Evolutionary conservation across 2,888 invertebrate species (phyloP), one percentile per base, ranked within the genome.

Genomic region (Alitta virens): DNA sequence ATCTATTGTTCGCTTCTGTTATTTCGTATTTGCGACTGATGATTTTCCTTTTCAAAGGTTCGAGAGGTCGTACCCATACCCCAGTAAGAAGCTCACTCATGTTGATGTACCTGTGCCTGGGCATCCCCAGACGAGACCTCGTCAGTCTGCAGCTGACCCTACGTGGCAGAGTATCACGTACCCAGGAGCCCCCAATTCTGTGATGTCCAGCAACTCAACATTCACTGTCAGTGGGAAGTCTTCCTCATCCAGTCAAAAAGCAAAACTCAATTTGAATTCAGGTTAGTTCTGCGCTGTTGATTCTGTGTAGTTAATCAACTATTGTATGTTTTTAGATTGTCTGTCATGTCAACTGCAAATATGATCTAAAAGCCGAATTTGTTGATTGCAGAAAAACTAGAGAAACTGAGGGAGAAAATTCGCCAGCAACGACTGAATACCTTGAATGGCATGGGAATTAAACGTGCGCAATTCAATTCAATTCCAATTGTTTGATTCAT

Each of bases 351-450:
- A 14, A n/a, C 18, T 14, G 50, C 7, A 50, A 50, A 21, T 16
- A 16, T 50, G 21, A 9, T 52, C 16, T 26, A 7, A 25, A 52
- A 9, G 25, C 25, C 23, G 16, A 7, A 43, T 42, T 25, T 23
- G 23, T 23, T n/a, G 23, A 33, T 57, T 59, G n/a, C 42, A 60
- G 60, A 60, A 42, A 46, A 38, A 23, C 26, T 60, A 9, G 54
- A 46, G 16, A 60, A 60, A 46, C 42, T 60, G n/a, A 53, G 54
- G 53, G 60, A 60, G 18, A 60, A 60, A 23, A 52, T 60, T 9
- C 53, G 60, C 24, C 54, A 42, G 26, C 60, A 60, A 24, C 52
- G 52, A 23, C 12, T 60, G 42, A 24, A 38, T 54, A 27, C 50
- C 1, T 46, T 49, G 33, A 57, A 49, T 46, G 57, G 57, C 33